Conservation (phyloP, 2,888 invertebrate genomes). For the Agrotis exclamationis region DNA sequence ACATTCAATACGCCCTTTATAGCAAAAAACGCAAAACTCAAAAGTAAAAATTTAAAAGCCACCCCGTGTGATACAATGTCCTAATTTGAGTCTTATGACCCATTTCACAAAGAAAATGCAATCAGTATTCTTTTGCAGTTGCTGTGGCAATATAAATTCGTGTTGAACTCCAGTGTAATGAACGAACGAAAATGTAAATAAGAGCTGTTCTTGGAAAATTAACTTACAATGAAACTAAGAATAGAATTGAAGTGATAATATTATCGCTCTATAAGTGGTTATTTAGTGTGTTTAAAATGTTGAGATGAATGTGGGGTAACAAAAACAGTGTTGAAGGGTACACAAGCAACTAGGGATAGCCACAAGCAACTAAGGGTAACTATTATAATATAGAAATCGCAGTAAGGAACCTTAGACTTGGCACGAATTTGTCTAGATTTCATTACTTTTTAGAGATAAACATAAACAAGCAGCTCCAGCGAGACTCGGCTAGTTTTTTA, state of each 20-base stretch:
- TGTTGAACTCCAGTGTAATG: conserved; percentile 35
- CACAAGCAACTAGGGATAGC: too few relatives aligned
- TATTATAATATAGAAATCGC: too few relatives aligned
- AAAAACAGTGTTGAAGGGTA: too few relatives aligned
- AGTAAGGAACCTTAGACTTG: too few relatives aligned
- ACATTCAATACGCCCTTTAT: not conserved
- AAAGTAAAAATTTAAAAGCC: conserved; percentile 5
- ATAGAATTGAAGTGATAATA: not conserved
- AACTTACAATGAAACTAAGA: not conserved
- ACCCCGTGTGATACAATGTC: conserved; percentile 6
- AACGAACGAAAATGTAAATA: conserved; percentile 35
- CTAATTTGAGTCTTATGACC: conserved; percentile 39
- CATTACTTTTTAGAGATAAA: too few relatives aligned
- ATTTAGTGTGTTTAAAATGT: too few relatives aligned
- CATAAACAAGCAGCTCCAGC: too few relatives aligned
- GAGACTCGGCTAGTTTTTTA: too few relatives aligned
- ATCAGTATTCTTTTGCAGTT: conserved; percentile 56
- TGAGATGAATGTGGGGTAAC: too few relatives aligned
- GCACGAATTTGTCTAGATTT: too few relatives aligned
- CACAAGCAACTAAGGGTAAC: too few relatives aligned
- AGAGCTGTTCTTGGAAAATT: conserved; percentile 9
- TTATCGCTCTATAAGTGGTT: not conserved
- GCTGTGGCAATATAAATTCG: conserved; percentile 31
- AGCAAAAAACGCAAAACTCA: not conserved
- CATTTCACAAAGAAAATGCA: conserved; percentile 49